These are phyloP conservation scores for Anhinga anhinga DNA, from an alignment of 2,113 vertebrate species.

Conservation along the genomic window DNA sequence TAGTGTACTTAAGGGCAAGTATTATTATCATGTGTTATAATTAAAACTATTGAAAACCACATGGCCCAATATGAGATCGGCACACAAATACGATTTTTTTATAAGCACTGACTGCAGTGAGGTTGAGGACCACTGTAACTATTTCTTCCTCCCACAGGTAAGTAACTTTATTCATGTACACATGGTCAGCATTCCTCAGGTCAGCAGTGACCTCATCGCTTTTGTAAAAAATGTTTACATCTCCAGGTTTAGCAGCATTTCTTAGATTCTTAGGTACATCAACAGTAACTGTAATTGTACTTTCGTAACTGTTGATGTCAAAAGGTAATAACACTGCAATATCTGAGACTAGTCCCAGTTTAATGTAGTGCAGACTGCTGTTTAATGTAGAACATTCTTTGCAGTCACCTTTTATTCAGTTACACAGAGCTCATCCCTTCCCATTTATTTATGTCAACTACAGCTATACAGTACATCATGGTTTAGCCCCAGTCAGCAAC, in stretches of 20 bases:
- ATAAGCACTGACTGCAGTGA: neutral
- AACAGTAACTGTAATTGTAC: neutral
- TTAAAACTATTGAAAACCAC: neutral
- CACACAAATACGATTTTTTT: neutral
- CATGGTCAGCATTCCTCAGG: rapidly evolving
- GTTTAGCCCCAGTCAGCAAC: no score
- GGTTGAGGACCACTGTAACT: neutral
- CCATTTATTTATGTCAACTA: neutral
- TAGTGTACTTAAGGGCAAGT: neutral
- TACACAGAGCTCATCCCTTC: neutral
- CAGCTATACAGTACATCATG: neutral
- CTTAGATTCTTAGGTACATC: neutral
- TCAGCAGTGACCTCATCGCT: neutral
- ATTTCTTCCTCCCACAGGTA: neutral
- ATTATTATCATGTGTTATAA: neutral
- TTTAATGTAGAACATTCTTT: neutral
- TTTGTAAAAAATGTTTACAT: neutral
- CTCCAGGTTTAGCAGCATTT: neutral
- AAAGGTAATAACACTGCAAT: neutral
- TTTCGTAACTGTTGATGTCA: neutral
- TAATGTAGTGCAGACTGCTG: neutral
- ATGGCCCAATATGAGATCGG: neutral
- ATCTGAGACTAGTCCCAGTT: neutral
- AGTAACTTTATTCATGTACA: neutral
- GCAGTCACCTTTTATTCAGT: neutral